Conservation (phyloP, 2,888 invertebrate species). For the Cantharis rufa region DNA sequence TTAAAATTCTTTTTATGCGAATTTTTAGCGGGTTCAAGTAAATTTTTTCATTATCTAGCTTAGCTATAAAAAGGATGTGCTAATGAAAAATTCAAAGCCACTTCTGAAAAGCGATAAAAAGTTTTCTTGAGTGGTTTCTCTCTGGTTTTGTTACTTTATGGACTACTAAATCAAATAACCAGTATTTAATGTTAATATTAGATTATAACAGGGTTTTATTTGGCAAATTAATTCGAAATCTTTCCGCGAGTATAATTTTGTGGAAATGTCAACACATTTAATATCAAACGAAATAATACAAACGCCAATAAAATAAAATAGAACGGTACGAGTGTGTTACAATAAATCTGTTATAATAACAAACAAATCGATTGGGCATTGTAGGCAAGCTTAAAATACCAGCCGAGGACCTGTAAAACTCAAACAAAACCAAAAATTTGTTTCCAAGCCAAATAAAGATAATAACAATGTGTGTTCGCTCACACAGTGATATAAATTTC, state of each 20-base stretch:
- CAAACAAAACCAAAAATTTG: constrained; percentile 30
- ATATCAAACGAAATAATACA: background rate
- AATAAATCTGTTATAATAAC: constrained; percentile 31
- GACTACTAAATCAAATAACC: background rate
- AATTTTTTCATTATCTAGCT: constrained; percentile 9
- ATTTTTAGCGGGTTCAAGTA: background rate
- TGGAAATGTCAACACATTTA: background rate
- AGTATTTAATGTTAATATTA: constrained; percentile 1
- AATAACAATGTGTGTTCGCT: constrained; percentile 36
- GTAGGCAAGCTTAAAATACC: constrained; percentile 27
- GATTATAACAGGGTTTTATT: background rate
- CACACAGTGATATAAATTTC: constrained; percentile 39
- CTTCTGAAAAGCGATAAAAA: constrained; percentile 12
- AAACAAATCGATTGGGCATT: constrained; percentile 31
- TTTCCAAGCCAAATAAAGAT: constrained; percentile 33
- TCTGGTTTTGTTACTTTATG: constrained; percentile 1
- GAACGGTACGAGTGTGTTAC: background rate
- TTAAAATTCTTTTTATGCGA: background rate
- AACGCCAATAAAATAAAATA: background rate
- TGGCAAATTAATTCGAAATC: background rate
- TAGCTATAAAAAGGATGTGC: constrained; percentile 2
- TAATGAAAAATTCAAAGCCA: constrained; percentile 17
- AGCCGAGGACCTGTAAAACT: constrained; percentile 25
- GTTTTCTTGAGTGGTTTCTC: constrained; percentile 4
- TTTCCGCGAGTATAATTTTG: background rate